A percentile compares a stretch with the other conserved stretches of the same genome.
These are phyloP conservation scores for Fulmarus glacialis DNA, from an alignment of 2,113 vertebrate genomes.

Conservation along the genomic window DNA sequence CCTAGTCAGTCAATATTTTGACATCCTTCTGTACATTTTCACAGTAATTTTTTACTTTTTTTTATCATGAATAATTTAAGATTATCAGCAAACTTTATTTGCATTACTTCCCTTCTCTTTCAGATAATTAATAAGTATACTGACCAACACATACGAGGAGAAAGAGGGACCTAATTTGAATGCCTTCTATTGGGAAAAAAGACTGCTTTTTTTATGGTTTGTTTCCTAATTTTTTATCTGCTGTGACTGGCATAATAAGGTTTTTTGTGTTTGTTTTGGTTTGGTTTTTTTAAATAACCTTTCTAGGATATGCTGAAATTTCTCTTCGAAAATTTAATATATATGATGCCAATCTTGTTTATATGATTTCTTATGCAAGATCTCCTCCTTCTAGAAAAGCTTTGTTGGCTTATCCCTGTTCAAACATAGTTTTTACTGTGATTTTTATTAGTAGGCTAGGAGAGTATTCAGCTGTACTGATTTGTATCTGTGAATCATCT, in stretches of 20 bases:
- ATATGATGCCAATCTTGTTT: not conserved
- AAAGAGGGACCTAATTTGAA: not conserved
- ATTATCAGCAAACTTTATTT: not conserved
- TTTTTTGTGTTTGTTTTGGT: not conserved
- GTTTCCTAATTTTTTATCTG: not conserved
- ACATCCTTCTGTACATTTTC: not conserved
- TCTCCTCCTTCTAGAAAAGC: not conserved
- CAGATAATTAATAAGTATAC: not conserved
- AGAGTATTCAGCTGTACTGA: not conserved
- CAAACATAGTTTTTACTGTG: not conserved
- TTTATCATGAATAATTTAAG: not conserved
- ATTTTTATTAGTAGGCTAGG: not conserved
- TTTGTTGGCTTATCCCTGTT: not conserved
- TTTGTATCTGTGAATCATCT: not conserved
- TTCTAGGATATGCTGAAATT: not conserved
- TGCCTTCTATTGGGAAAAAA: not conserved
- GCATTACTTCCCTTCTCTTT: not conserved
- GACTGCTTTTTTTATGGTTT: not conserved
- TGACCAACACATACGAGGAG: not conserved
- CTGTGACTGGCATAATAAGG: not conserved
- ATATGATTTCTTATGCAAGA: not conserved
- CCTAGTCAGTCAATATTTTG: constrained; percentile 1
- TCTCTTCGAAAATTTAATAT: not conserved
- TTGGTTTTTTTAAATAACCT: not conserved
- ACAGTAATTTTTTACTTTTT: not conserved